Evolutionary conservation across 2,797 vertebrate species (phyloP).

Genomic region (Cynopterus sphinx): DNA sequence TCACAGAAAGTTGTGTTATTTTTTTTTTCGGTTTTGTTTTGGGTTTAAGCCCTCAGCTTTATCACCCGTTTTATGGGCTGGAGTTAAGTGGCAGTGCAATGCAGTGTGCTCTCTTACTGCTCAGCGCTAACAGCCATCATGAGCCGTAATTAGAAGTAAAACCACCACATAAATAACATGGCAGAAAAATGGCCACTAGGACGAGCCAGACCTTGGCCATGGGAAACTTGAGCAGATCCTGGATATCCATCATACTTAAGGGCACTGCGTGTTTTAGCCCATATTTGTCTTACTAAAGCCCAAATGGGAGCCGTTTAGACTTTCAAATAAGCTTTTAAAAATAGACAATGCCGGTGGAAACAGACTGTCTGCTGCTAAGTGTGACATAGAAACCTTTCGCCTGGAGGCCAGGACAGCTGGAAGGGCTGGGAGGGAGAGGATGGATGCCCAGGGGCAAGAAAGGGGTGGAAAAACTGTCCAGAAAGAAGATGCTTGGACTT

Average conservation of each 20-base stretch:
- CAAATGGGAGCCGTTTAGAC: conserved; percentile 64
- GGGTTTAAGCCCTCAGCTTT: conserved; percentile 65
- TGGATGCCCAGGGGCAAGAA: not conserved
- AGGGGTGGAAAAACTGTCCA: not conserved
- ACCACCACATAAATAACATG: conserved; percentile 72
- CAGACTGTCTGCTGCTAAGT: conserved; percentile 55
- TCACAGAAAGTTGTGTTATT: conserved; percentile 26
- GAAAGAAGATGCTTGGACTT: not conserved
- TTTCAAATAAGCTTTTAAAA: conserved; percentile 71
- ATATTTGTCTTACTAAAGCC: conserved; percentile 71
- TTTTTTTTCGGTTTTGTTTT: not conserved
- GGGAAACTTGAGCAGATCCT: conserved; percentile 52
- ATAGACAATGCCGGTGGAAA: conserved; percentile 44
- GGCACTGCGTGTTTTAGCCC: conserved; percentile 53
- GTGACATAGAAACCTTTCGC: conserved; percentile 45
- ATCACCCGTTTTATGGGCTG: conserved; percentile 71
- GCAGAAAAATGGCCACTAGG: conserved; percentile 65
- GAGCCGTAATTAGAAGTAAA: conserved; percentile 79
- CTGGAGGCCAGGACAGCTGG: not conserved
- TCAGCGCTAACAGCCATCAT: conserved; percentile 68
- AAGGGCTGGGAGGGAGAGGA: not conserved
- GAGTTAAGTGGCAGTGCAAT: conserved; percentile 65
- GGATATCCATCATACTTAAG: conserved; percentile 69
- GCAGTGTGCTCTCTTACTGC: conserved; percentile 68
- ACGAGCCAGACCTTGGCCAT: conserved; percentile 47